Evolutionary conservation across 1,140 invertebrate genomes (phyloP).

Genomic region (Pemphigus obesinymphae): DNA sequence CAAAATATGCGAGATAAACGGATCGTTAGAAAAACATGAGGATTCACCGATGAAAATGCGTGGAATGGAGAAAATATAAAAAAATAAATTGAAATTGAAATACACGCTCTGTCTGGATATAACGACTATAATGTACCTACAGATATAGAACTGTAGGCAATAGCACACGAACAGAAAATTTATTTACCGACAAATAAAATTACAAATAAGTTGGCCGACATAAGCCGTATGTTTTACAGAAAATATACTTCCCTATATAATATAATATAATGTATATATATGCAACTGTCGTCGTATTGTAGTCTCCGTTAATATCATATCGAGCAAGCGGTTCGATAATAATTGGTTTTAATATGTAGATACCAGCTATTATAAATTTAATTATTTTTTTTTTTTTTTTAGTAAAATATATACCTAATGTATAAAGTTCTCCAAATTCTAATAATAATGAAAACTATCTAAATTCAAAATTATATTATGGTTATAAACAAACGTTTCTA

Average conservation of each 20-base stretch:
- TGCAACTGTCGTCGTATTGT: not conserved
- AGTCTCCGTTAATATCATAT: not conserved
- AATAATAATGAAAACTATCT: too few relatives aligned
- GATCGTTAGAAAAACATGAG: not conserved
- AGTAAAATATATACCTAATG: too few relatives aligned
- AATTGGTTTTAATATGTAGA: too few relatives aligned
- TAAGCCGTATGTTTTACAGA: not conserved
- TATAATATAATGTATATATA: too few relatives aligned
- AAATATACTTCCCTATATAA: not conserved
- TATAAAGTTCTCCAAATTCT: too few relatives aligned
- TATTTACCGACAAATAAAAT: constrained; percentile 18
- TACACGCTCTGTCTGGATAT: not conserved
- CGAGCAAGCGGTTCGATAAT: not conserved
- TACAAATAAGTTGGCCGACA: not conserved
- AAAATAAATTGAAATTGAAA: constrained; percentile 9
- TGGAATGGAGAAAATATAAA: too few relatives aligned
- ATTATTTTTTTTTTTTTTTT: too few relatives aligned
- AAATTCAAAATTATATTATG: too few relatives aligned
- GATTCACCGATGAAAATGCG: not conserved
- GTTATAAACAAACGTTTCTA: too few relatives aligned
- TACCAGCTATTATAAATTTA: too few relatives aligned
- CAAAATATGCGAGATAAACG: not conserved
- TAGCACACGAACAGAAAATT: constrained; percentile 9
- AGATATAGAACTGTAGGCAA: not conserved
- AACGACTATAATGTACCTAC: not conserved